phyloP scores from a whole-genome alignment of 2,888 invertebrate species.

The Pristionchus entomophagus region DNA sequence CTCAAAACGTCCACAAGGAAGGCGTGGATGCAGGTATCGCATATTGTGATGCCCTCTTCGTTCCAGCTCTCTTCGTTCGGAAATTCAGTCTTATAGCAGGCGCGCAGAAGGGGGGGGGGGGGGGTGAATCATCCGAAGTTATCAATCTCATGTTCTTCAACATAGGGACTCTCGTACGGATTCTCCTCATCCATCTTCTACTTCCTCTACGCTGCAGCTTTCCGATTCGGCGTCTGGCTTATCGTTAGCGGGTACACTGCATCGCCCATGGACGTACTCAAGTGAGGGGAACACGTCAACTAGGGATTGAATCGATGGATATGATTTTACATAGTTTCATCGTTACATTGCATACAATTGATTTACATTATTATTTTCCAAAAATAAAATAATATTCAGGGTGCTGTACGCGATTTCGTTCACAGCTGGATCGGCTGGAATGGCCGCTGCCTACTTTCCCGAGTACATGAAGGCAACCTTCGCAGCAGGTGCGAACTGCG shows the following conservation, averaged over 20 bases:
- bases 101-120: no score
- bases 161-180: slow-evolving; percentile 69
- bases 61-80: no score
- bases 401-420: slow-evolving; percentile 80
- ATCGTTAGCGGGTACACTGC: slow-evolving; percentile 78
- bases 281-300: slow-evolving; percentile 67
- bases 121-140: no score
- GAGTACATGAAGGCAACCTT: slow-evolving; percentile 77
- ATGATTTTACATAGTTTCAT: neutral
- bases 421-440: slow-evolving; percentile 78
- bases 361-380: no score
- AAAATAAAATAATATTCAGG: no score
- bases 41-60: no score
- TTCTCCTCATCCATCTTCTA: slow-evolving; percentile 76
- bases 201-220: slow-evolving; percentile 77
- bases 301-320: neutral
- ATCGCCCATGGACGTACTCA: slow-evolving; percentile 77
- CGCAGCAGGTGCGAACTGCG: slow-evolving; percentile 64
- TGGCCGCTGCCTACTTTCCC: slow-evolving; percentile 77
- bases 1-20: slow-evolving; percentile 33
- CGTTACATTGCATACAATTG: no score
- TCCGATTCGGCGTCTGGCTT: slow-evolving; percentile 76
- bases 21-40: slow-evolving; percentile 45
- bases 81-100: no score
- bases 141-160: neutral